Evolutionary conservation across 1,140 invertebrate genomes (phyloP).

Genomic region (Listronotus oregonensis): DNA sequence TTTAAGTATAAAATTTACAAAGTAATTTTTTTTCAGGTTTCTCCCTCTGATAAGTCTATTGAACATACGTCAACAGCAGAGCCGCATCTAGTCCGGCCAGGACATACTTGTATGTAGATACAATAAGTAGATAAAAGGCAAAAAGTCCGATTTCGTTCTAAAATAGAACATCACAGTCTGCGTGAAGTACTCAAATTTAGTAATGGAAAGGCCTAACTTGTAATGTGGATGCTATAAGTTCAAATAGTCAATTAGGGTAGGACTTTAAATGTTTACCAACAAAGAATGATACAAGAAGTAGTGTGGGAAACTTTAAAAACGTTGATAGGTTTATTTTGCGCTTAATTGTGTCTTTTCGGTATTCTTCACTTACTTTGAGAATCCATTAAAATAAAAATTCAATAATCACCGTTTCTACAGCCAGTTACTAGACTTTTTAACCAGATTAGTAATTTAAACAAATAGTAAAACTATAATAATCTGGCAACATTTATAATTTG

Average conservation of each 20-base stretch:
- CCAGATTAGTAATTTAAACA: no score
- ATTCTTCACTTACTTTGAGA: no score
- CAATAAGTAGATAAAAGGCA: constrained; percentile 23
- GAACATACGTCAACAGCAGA: constrained; percentile 4
- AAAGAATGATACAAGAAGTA: no score
- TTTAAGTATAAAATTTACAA: no score
- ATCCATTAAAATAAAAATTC: no score
- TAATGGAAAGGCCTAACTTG: background rate
- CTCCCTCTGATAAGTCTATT: constrained; percentile 14
- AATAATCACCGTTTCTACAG: no score
- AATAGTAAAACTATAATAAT: no score
- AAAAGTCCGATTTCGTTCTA: constrained; percentile 2
- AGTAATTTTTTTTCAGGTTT: constrained; percentile 16
- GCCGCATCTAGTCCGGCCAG: constrained; percentile 21
- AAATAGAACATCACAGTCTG: background rate
- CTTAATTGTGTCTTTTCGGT: no score
- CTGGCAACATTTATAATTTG: no score
- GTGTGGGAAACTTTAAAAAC: no score
- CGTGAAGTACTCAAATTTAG: background rate
- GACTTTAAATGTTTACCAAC: background rate
- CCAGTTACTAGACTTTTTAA: no score
- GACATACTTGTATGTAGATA: constrained; percentile 31
- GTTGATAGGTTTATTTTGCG: no score
- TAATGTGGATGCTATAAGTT: background rate
- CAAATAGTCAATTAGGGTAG: constrained; percentile 7